Conservation (phyloP, 2,797 vertebrate species). For the Malacoraja senta region DNA sequence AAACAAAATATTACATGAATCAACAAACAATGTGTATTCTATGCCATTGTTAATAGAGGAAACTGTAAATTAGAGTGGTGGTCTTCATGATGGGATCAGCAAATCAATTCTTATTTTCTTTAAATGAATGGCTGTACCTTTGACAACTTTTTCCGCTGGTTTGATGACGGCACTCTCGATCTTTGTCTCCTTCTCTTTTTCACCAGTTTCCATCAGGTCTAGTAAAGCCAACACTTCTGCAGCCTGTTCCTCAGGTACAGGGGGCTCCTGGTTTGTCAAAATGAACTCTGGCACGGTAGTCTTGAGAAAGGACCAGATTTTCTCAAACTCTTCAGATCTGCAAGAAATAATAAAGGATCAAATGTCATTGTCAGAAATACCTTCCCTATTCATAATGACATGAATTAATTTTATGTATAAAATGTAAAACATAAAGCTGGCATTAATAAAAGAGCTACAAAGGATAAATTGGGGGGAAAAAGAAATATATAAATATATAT, state of each 20-base stretch:
- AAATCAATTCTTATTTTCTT: background rate
- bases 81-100: background rate
- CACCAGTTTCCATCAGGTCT: conserved; percentile 48
- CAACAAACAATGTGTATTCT: background rate
- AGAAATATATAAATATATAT: background rate
- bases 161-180: conserved; percentile 44
- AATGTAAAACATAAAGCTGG: background rate
- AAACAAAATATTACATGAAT: no score
- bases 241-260: conserved; percentile 43
- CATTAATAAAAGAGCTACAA: background rate
- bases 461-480: background rate
- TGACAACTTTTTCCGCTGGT: conserved; percentile 48
- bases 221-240: conserved; percentile 44
- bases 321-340: conserved; percentile 45
- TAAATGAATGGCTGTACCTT: conserved; percentile 50
- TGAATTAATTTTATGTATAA: background rate
- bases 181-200: conserved; percentile 46
- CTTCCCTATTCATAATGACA: background rate
- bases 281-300: conserved; percentile 67
- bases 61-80: background rate
- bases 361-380: background rate
- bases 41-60: background rate
- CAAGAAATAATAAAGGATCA: background rate
- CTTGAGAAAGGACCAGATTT: conserved; percentile 74
- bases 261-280: conserved; percentile 47